Conservation (phyloP, 2,888 invertebrate genomes). For the Bibio marci region DNA sequence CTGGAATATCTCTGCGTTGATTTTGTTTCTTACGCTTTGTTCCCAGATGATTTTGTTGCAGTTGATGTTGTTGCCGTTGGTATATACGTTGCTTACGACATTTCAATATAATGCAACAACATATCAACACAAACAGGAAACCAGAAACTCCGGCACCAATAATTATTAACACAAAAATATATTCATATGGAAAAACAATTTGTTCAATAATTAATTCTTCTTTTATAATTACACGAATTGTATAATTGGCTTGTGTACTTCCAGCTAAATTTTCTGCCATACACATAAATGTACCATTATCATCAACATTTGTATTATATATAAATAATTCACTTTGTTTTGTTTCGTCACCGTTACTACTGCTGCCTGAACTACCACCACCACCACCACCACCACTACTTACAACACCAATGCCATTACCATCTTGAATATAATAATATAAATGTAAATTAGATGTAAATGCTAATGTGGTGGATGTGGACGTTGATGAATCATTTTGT, state of each 20-base stretch:
- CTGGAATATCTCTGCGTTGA: too few relatives aligned
- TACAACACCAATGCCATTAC: too few relatives aligned
- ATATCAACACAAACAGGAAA: conserved; percentile 43
- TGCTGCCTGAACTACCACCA: background rate
- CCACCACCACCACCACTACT: conserved; percentile 14
- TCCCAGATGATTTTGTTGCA: conserved; percentile 1
- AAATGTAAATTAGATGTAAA: conserved; percentile 45
- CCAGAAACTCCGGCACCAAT: conserved; percentile 45
- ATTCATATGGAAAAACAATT: conserved; percentile 48
- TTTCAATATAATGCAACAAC: conserved; percentile 47
- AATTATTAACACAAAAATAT: conserved; percentile 44
- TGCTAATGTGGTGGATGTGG: background rate
- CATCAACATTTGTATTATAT: conserved; percentile 56
- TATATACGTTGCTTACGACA: conserved; percentile 25
- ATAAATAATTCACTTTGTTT: conserved; percentile 65
- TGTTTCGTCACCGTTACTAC: conserved; percentile 32
- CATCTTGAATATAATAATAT: conserved; percentile 53
- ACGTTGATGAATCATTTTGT: conserved; percentile 61
- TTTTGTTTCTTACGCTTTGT: background rate
- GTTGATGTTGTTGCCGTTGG: conserved; percentile 1
- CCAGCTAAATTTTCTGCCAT: conserved; percentile 77
- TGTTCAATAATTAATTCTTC: conserved; percentile 53
- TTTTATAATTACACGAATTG: conserved; percentile 56
- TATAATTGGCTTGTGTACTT: conserved; percentile 59
- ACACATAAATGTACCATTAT: conserved; percentile 76